These are phyloP conservation scores for Trematomus loennbergii DNA, from an alignment of 2,113 vertebrate species.

Conservation along the genomic window DNA sequence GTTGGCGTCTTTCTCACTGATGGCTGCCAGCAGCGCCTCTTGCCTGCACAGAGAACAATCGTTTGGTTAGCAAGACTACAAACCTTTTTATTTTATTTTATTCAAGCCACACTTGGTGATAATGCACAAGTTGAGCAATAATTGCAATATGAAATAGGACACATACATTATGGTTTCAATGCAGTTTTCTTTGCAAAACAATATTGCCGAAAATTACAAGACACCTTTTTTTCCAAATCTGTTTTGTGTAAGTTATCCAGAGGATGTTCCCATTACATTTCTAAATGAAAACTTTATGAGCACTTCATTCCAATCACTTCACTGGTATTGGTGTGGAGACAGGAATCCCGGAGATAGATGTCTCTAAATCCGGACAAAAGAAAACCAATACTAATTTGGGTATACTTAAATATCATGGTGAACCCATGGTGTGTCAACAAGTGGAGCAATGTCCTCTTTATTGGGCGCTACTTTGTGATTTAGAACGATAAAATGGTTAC, in stretches of 20 bases:
- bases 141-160: too few species aligned
- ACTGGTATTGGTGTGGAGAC: not conserved
- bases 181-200: not conserved
- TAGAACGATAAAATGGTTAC: slow-evolving; percentile 31
- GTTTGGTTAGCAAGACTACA: slow-evolving; percentile 1
- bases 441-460: slow-evolving; percentile 23
- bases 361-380: slow-evolving; percentile 27
- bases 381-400: slow-evolving; percentile 52
- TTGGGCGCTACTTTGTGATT: slow-evolving; percentile 33
- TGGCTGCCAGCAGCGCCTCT: slow-evolving; percentile 97
- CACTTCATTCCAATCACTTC: not conserved
- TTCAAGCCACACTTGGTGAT: not conserved
- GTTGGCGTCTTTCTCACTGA: slow-evolving; percentile 98
- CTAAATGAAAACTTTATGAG: not conserved
- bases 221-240: not conserved
- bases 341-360: slow-evolving; percentile 9
- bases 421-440: slow-evolving; percentile 40
- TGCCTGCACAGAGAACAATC: slow-evolving; percentile 83
- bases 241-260: too few species aligned
- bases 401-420: slow-evolving; percentile 26
- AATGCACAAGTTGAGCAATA: too few species aligned
- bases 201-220: not conserved
- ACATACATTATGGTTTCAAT: not conserved
- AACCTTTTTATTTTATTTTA: not conserved
- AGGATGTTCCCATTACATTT: not conserved